These are phyloP conservation scores for Drosophila maculinotata DNA, from an alignment of 2,888 invertebrate genomes.

Conservation along the genomic window DNA sequence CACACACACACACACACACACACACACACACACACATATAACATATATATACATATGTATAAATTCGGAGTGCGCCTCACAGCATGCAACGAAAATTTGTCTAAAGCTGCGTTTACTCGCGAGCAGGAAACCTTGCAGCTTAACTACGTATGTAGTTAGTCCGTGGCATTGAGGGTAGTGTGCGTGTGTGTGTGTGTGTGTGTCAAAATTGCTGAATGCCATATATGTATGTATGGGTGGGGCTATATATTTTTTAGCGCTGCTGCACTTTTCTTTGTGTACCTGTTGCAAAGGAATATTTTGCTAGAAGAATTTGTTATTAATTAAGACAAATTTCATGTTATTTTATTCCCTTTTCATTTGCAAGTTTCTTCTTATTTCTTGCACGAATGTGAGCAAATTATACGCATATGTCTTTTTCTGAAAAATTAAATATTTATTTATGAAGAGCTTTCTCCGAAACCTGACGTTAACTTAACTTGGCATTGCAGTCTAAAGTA, in stretches of 20 bases:
- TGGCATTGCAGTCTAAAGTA: too few species aligned
- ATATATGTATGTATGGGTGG: constrained; percentile 2
- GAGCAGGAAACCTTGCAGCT: constrained; percentile 58
- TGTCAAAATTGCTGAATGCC: constrained; percentile 9
- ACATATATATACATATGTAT: constrained; percentile 9
- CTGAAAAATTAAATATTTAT: too few species aligned
- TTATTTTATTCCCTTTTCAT: too few species aligned
- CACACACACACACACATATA: constrained; percentile 11
- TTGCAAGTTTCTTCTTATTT: too few species aligned
- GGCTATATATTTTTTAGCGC: too few species aligned
- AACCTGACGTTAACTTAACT: too few species aligned
- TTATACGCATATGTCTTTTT: too few species aligned
- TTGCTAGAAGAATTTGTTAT: too few species aligned
- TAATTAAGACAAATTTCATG: too few species aligned
- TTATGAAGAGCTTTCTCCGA: too few species aligned
- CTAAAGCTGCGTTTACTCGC: constrained; percentile 46
- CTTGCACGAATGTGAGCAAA: too few species aligned
- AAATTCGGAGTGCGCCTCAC: constrained; percentile 51
- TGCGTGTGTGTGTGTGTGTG: constrained; percentile 13
- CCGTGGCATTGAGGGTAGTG: constrained; percentile 25
- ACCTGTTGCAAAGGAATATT: background rate
- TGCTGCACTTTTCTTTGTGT: too few species aligned
- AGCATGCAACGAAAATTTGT: constrained; percentile 68
- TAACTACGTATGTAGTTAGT: constrained; percentile 21
- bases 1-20: constrained; percentile 27